These are phyloP conservation scores for Turnix velox DNA, from an alignment of 2,113 vertebrate genomes.

Conservation along the genomic window DNA sequence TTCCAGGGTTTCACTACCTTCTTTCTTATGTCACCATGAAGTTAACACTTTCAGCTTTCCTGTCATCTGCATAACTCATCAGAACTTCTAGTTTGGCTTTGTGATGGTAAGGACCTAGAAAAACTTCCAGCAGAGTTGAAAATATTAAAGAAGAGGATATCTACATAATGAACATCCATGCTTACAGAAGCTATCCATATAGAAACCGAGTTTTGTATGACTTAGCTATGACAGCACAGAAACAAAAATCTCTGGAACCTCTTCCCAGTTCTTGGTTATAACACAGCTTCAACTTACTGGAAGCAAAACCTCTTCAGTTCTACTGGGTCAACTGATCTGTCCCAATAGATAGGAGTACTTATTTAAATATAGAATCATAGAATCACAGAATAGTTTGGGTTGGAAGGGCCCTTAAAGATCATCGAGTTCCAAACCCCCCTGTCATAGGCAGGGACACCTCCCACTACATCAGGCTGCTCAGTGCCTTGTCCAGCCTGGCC, in stretches of 20 bases:
- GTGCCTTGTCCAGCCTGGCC: too few relatives aligned
- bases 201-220: not conserved
- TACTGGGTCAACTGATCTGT: not conserved
- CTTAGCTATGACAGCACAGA: not conserved
- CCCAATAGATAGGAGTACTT: not conserved
- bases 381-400: too few relatives aligned
- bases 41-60: not conserved
- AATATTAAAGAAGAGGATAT: not conserved
- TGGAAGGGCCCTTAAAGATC: too few relatives aligned
- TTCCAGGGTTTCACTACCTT: too few relatives aligned
- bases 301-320: not conserved
- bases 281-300: not conserved
- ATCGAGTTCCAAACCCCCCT: too few relatives aligned
- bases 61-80: not conserved
- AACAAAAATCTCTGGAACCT: not conserved
- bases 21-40: not conserved
- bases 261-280: not conserved
- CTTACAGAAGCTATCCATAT: not conserved
- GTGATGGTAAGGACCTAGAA: not conserved
- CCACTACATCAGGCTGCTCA: too few relatives aligned
- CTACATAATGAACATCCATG: accelerated
- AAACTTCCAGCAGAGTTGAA: not conserved
- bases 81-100: not conserved
- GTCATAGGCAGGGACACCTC: too few relatives aligned
- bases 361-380: too few relatives aligned